These are phyloP conservation scores for Drosophila ogumai DNA, from an alignment of 1,140 invertebrate genomes.

Conservation along the genomic window DNA sequence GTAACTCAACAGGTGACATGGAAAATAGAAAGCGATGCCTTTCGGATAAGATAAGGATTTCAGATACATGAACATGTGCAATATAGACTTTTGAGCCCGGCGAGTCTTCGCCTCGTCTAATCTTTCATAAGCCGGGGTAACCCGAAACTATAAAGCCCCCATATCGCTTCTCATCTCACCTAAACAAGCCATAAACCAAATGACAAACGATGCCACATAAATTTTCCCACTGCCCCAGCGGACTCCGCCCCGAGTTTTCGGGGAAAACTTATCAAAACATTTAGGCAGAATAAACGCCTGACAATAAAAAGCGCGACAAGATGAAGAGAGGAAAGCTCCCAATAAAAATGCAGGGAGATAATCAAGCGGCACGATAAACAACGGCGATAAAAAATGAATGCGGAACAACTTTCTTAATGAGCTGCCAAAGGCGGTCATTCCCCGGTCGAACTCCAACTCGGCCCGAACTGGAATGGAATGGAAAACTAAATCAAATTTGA, in stretches of 20 bases:
- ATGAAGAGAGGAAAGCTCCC: slow-evolving; percentile 61
- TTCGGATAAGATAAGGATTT: slow-evolving; percentile 20
- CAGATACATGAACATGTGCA: background rate
- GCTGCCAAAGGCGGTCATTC: slow-evolving; percentile 75
- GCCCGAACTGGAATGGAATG: slow-evolving; percentile 25
- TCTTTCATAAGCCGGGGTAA: slow-evolving; percentile 14
- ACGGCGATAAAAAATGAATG: slow-evolving; percentile 80
- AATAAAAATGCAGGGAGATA: slow-evolving; percentile 47
- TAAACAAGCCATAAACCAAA: slow-evolving; percentile 81
- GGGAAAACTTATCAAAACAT: slow-evolving; percentile 79
- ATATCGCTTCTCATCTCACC: slow-evolving; percentile 48
- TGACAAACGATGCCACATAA: slow-evolving; percentile 80
- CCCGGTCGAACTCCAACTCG: background rate
- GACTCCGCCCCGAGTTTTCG: slow-evolving; percentile 26
- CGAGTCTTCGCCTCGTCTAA: slow-evolving; percentile 1
- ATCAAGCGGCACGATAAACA: slow-evolving; percentile 73
- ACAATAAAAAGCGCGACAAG: slow-evolving; percentile 67
- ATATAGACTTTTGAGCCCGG: slow-evolving; percentile 9
- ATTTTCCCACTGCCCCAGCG: slow-evolving; percentile 55
- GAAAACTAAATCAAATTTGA: slow-evolving; percentile 79
- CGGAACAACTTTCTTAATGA: slow-evolving; percentile 83
- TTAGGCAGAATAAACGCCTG: slow-evolving; percentile 79
- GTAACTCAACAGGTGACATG: slow-evolving; percentile 10
- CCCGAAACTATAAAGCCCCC: slow-evolving; percentile 28
- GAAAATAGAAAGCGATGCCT: slow-evolving; percentile 26